Evolutionary conservation across 2,888 invertebrate genomes (phyloP).

Genomic region (Rotaria magnacalcarata): DNA sequence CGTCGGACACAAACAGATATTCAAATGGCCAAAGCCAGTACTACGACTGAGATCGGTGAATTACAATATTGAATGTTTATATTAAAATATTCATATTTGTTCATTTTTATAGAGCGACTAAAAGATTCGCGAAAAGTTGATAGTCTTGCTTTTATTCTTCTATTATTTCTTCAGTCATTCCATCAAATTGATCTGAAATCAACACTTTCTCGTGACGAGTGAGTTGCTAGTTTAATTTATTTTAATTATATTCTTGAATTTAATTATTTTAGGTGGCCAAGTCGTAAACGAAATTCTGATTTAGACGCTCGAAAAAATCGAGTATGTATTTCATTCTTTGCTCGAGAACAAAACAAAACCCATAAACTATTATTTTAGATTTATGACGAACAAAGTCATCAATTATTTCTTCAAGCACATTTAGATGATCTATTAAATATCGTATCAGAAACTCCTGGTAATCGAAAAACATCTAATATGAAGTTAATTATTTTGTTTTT

Average conservation of each 20-base stretch:
- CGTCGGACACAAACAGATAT: slow-evolving; percentile 2
- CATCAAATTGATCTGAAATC: slow-evolving; percentile 33
- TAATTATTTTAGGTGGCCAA: neutral
- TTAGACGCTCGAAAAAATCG: slow-evolving; percentile 32
- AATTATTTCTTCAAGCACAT: slow-evolving; percentile 22
- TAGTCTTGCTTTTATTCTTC: slow-evolving; percentile 56
- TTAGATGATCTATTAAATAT: slow-evolving; percentile 34
- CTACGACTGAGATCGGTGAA: neutral
- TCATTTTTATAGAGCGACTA: neutral
- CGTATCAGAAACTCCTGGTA: neutral
- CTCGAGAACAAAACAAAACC: no score
- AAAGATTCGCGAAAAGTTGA: slow-evolving; percentile 49
- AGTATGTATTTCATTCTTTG: neutral
- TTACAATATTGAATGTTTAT: neutral
- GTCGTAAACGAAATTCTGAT: slow-evolving; percentile 33
- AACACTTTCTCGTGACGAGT: slow-evolving; percentile 5
- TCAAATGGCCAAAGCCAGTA: neutral
- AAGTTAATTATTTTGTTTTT: slow-evolving; percentile 25
- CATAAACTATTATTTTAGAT: neutral
- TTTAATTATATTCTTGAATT: neutral
- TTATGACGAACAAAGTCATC: slow-evolving; percentile 32
- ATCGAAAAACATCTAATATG: neutral
- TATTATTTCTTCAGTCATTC: slow-evolving; percentile 56
- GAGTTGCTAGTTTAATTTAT: neutral
- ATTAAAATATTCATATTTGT: neutral